Conservation (phyloP, 2,888 invertebrate genomes). For the Leucoptera coffeella region DNA sequence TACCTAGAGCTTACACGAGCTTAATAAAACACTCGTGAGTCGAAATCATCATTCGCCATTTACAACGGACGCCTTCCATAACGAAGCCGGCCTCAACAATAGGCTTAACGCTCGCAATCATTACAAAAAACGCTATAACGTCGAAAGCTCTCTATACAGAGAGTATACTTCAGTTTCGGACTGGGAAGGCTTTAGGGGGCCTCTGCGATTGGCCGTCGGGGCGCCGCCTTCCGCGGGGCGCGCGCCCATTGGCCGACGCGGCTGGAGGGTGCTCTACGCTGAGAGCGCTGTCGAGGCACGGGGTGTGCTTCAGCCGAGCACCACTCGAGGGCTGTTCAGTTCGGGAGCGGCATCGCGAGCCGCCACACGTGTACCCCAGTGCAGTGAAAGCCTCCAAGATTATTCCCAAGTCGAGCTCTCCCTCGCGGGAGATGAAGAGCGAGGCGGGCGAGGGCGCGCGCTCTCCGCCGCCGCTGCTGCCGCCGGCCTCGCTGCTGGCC, state of each 20-base stretch:
- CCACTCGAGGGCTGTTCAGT: constrained; percentile 54
- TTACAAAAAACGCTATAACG: constrained; percentile 53
- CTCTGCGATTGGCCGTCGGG: constrained; percentile 22
- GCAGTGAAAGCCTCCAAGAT: constrained; percentile 27
- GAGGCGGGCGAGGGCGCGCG: constrained; percentile 40
- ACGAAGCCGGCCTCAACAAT: constrained; percentile 48
- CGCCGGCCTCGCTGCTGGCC: constrained; percentile 61
- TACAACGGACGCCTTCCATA: constrained; percentile 46
- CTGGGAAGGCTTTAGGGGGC: constrained; percentile 27
- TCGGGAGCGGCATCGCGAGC: constrained; percentile 38
- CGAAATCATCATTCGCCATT: constrained; percentile 49
- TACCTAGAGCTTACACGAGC: constrained; percentile 28
- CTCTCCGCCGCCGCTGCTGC: constrained; percentile 34
- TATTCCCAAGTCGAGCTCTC: constrained; percentile 47
- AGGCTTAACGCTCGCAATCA: constrained; percentile 51
- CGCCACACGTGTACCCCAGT: constrained; percentile 44
- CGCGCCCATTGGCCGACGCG: constrained; percentile 26
- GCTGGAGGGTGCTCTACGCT: constrained; percentile 46
- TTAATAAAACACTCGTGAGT: constrained; percentile 50
- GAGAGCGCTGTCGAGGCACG: constrained; percentile 50
- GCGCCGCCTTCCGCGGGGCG: constrained; percentile 31
- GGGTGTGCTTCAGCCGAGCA: constrained; percentile 50
- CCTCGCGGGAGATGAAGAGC: constrained; percentile 48
- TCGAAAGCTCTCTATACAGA: constrained; percentile 50
- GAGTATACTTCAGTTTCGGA: constrained; percentile 48